Evolutionary conservation across 2,113 vertebrate genomes (phyloP), one percentile per base, ranked within the genome.

Genomic region (Edolisoma coerulescens): DNA sequence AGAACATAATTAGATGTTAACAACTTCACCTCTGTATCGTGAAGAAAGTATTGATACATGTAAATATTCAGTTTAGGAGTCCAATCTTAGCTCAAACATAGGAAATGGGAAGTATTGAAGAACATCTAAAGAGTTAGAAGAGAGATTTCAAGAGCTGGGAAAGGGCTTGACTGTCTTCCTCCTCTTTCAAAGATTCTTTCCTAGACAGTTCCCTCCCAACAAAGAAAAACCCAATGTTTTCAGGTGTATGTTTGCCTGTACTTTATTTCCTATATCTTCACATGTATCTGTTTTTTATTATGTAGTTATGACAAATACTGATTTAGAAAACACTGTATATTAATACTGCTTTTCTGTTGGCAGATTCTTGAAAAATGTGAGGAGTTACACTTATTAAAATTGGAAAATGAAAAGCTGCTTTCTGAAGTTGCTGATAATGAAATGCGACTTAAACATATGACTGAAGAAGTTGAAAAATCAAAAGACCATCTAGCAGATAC

Each of bases 311-410:
- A 41, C 4, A 54, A 71, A 70, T 53, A 53, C 0, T 59, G 23
- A 50, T 52, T 45, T 57, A 61, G 45, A 70, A 79, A 85, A 47
- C 17, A 11, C 8, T 30, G 1, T 26, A 27, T 73, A 5, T 52
- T 87, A 54, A 28, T 78, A 23, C 3, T 94, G 37, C 4, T 56
- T 80, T 84, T 45, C 28, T 69, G 1, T 75, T 77, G 32, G 24
- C 86, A 99, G 99, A 93, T 98, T 32, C 59, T 91, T 68, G 97
- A 98, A 75, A 93, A 98, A 63, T 97, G 95, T 8, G 97, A 98
- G 83, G 96, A 98, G 70, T 93, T 99, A 14, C 5, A 0, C 49
- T 41, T 94, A n/a, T 37, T 98, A 35, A 93, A 96, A 65, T 22
- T 88, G n/a, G 98, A 99, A 85, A 97, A 93, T 87, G 98, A 98